Base-by-base conservation (phyloP, 1,140 invertebrate species). In the Caenorhabditis remanei region DNA sequence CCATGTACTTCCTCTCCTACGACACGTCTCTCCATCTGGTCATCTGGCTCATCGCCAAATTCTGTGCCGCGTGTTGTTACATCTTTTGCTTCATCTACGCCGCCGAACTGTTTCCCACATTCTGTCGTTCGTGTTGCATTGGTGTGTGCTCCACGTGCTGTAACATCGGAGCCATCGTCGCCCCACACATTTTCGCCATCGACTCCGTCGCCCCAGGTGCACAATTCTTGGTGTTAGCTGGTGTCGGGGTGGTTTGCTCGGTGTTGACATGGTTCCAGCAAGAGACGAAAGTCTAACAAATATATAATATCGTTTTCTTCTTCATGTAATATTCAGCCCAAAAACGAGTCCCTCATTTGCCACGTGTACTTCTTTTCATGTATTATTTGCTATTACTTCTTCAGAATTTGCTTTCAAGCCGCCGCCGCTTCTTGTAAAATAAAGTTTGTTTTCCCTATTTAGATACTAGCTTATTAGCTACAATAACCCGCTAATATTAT, bases 51-150 rank as follows among this genome's bases (percentile, higher is more conserved):
- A 21, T 63, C 13, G 86, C 71, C 24, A 87, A 87, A 32, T 83
- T 87, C 24, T 71, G 55, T 11, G 56, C 71, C 50, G 41, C 86
- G 4, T 87, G 65, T 21, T 71, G 50, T n/a, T 87, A 79, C 58
- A 65, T 71, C 14, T 87, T 71, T 14, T 87, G 86, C 48, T 87
- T 87, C 32, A 58, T 87, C 79, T 87, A 87, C 56, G 86, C 65
- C n/a, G 75, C 65, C 41, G 86, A 87, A 48, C 21, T 87, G 0
- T 87, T 87, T 41, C 82, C 86, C 21, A 75, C 55, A 4, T 71
- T 40, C 19, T 79, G 53, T 19, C 50, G 86, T 6, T 79, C 56
- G n/a, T 79, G 75, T 11, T 87, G 86, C 19, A 58, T 87, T 21
- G 86, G 86, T 8, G 48, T 87, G 2, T 87, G 86, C 56, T 61